Evolutionary conservation across 1,140 invertebrate species (phyloP).

Genomic region (Aricia agestis): DNA sequence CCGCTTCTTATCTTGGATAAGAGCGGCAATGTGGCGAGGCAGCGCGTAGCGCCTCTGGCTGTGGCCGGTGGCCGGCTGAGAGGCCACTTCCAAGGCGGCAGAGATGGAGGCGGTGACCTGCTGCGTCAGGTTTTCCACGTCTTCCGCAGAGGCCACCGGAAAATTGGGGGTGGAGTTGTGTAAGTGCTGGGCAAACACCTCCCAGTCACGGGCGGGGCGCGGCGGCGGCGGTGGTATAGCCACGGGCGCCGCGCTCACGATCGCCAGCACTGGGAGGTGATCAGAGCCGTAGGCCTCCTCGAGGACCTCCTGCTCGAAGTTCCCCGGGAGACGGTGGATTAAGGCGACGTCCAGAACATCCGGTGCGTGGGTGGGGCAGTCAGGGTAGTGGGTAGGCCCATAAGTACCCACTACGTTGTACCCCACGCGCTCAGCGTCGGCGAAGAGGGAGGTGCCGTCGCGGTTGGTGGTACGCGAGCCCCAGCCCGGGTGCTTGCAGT

Average conservation of each 20-base stretch:
- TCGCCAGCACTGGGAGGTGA: neutral
- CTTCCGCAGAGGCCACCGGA: neutral
- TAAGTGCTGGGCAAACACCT: neutral
- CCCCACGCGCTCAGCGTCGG: neutral
- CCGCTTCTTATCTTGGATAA: neutral
- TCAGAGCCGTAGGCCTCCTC: neutral
- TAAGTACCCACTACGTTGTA: neutral
- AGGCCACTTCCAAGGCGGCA: too few relatives aligned
- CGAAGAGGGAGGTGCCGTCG: neutral
- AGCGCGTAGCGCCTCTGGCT: too few relatives aligned
- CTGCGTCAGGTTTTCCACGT: neutral
- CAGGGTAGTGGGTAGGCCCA: neutral
- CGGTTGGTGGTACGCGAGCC: neutral
- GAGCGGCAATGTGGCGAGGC: too few relatives aligned
- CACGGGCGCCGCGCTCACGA: neutral
- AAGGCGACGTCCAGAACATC: neutral
- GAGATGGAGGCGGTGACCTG: neutral
- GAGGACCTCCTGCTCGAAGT: neutral
- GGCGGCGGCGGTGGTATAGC: neutral
- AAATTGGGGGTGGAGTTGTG: neutral
- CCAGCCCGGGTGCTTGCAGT: conserved; percentile 13
- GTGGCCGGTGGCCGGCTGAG: too few relatives aligned
- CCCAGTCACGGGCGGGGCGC: neutral
- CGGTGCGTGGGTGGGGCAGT: too few relatives aligned
- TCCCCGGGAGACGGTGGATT: neutral